Base-by-base conservation (phyloP, 2,888 invertebrate genomes). In the Andrena dorsata region DNA sequence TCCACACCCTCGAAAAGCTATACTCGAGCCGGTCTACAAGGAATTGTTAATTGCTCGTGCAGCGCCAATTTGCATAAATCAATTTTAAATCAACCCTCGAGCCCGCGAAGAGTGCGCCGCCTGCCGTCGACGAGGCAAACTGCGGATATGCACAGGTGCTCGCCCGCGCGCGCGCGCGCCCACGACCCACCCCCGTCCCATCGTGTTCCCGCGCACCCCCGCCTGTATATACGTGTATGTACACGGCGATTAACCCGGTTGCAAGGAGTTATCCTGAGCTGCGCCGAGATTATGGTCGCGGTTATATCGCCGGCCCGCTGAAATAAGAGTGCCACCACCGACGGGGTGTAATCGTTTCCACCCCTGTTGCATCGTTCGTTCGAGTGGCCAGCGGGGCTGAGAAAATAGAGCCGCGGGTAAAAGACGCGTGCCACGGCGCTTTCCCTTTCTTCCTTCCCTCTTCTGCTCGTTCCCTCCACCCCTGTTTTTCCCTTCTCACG, bases 41-140 rank as follows among this genome's bases (percentile, higher is more conserved):
- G 93, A 93, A 93, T 93, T 93, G 93, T 93, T 93, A 93, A 93
- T 93, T 93, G 92, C 93, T 93, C 93, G 92, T 92, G 92, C 93
- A 92, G 92, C 92, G 90, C 90, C 93, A 93, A 93, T 93, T 93
- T 93, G 92, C 93, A 93, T 93, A 91, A 93, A 93, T 93, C 92
- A 93, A 93, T 93, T 93, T 93, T 92, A 93, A 92, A 93, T 93
- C 91, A 92, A 92, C 91, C 90, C 87, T 80, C 80, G 78, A 83
- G 86, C 82, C 83, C 81, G 83, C 86, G 86, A 88, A 86, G 89
- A 86, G 85, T 80, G 80, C 83, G 86, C 86, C 82, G 83, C 81
- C 82, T 83, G 79, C 61, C 74, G 70, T 73, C 70, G 75, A 73
- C 71, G 61, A 71, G 69, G 61, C 63, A 74, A 74, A 77, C 80